Evolutionary conservation across 2,888 invertebrate species (phyloP).

Genomic region (Lasioglossum figueresi): DNA sequence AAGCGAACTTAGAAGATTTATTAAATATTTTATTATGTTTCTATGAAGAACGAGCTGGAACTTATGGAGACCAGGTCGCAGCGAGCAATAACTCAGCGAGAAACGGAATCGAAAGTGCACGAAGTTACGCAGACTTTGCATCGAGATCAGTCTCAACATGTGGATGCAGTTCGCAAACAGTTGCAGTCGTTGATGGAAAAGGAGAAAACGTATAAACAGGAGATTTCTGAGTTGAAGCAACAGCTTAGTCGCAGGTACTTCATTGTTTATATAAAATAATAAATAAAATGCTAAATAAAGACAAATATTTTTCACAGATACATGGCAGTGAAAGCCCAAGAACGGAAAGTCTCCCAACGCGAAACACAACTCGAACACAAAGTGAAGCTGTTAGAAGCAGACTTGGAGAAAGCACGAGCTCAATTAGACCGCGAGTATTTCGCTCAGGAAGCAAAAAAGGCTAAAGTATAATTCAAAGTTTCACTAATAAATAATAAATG

Average conservation of each 20-base stretch:
- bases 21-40: not conserved
- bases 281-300: not conserved
- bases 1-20: not conserved
- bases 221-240: conserved; percentile 85
- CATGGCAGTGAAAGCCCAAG: conserved; percentile 79
- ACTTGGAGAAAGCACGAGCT: conserved; percentile 74
- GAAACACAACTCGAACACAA: conserved; percentile 79
- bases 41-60: conserved; percentile 75
- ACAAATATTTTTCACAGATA: conserved; percentile 67
- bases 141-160: conserved; percentile 69
- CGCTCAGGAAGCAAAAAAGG: conserved; percentile 79
- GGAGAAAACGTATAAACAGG: conserved; percentile 85
- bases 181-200: conserved; percentile 75
- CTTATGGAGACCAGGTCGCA: conserved; percentile 72
- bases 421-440: conserved; percentile 78
- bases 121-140: conserved; percentile 67
- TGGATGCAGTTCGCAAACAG: conserved; percentile 76
- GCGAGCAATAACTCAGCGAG: conserved; percentile 62
- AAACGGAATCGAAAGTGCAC: conserved; percentile 67
- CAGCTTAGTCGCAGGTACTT: conserved; percentile 82
- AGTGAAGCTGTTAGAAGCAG: conserved; percentile 77
- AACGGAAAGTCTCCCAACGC: conserved; percentile 76
- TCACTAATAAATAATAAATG: not conserved
- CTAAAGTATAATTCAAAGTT: conserved; percentile 75
- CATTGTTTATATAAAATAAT: not conserved